Base-by-base conservation (phyloP, 2,888 invertebrate genomes). In the Phyto melanocephala region DNA sequence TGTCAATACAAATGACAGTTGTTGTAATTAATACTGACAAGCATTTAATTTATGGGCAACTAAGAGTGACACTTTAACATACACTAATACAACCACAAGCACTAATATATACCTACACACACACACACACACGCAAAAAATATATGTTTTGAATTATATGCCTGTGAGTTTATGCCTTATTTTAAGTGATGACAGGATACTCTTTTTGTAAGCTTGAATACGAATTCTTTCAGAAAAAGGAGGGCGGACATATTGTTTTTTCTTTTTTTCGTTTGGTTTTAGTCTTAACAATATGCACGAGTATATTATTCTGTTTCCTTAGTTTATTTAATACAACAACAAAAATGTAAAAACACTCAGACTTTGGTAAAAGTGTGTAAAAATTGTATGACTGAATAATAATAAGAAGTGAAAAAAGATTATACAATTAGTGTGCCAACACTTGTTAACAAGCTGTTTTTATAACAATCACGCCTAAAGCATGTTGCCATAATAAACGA, bases 361-460 rank as follows among this genome's bases (percentile, higher is more conserved):
- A 15, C 15, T 68, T 52, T 28, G 17, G 60, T 15, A 52, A 67
- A 79, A 78, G 63, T 72, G 79, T 72, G 72, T 52, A 63, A 72
- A 60, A 74, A 58, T 28, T 74, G 72, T 67, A 47, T 71, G 47
- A 70, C 65, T 40, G 68, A 24, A 67, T 65, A 77, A 67, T 65
- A 77, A 77, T 56, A 78, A 70, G 70, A 52, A 70, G 72, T 68
- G 67, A 17, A 68, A 63, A 65, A 67, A 65, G 71, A 71, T 81
- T 78, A 82, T 88, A 88, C 89, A 88, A 88, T 89, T 89, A 88
- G 88, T 89, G 88, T 89, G 89, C 88, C 88, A 89, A 88, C 89
- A 88, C 87, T 88, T 88, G 89, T 88, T 88, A 88, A 88, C 88
- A 88, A 88, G 87, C 87, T 87, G 86, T 88, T 80, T 80, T 83